phyloP scores from a whole-genome alignment of 2,113 vertebrate species.

The Aplodontia rufa region DNA sequence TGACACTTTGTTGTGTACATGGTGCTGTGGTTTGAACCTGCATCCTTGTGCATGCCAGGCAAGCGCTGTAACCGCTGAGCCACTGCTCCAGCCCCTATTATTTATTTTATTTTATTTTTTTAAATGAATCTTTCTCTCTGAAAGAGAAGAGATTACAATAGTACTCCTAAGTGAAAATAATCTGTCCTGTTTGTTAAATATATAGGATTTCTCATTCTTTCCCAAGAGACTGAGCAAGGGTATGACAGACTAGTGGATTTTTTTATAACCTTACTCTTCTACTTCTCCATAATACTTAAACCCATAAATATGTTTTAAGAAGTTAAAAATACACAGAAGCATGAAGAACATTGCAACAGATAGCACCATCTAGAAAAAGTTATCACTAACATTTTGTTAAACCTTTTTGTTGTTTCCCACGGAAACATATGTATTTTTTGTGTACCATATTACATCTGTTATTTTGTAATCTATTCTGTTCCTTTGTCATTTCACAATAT shows the following conservation, averaged over 20 bases:
- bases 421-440: not conserved
- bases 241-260: not conserved
- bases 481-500: not conserved
- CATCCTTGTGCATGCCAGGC: too few relatives aligned
- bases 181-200: not conserved
- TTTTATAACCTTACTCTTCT: not conserved
- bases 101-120: too few relatives aligned
- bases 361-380: not conserved
- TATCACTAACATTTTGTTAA: not conserved
- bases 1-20: too few relatives aligned
- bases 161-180: not conserved
- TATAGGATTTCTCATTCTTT: not conserved
- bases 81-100: too few relatives aligned
- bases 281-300: not conserved
- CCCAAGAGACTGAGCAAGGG: not conserved
- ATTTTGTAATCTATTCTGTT: constrained; percentile 3
- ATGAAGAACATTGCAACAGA: not conserved
- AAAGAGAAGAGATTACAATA: not conserved
- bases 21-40: too few relatives aligned
- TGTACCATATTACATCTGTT: not conserved
- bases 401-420: not conserved
- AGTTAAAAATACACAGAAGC: not conserved
- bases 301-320: not conserved
- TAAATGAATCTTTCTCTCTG: not conserved
- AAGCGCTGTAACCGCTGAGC: too few relatives aligned